Percentiles rank a stretch among this genome's conserved stretches.
Evolutionary conservation across 2,888 invertebrate genomes (phyloP).

Genomic region (Octodonta nipae): DNA sequence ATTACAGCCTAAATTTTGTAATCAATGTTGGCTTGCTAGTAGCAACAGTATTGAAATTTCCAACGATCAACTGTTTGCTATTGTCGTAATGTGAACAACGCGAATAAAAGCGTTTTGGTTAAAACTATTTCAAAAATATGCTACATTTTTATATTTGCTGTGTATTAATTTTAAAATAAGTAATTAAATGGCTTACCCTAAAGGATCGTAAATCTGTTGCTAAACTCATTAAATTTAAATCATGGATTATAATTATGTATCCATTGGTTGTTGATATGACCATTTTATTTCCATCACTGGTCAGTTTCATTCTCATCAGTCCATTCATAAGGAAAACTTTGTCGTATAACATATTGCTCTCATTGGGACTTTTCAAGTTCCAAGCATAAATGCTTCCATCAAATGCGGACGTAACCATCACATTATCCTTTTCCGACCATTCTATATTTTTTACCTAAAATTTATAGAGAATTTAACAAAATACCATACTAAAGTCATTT

Average conservation of each 20-base stretch:
- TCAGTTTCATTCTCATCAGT: constrained; percentile 74
- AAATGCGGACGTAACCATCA: constrained; percentile 81
- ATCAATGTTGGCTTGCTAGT: no score
- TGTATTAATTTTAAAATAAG: no score
- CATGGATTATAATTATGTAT: constrained; percentile 77
- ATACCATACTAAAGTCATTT: no score
- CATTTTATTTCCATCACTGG: constrained; percentile 76
- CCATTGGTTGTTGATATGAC: constrained; percentile 84
- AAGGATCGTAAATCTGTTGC: constrained; percentile 71
- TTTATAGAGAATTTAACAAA: no score
- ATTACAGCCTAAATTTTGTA: no score
- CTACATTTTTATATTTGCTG: no score
- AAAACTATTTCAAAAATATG: no score
- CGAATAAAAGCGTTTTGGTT: no score
- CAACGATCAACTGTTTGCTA: no score
- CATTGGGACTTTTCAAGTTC: constrained; percentile 80
- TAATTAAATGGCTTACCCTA: constrained; percentile 54
- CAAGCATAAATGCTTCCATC: constrained; percentile 89
- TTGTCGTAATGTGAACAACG: no score
- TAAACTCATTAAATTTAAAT: constrained; percentile 68
- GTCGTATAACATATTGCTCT: constrained; percentile 61
- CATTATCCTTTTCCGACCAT: constrained; percentile 69
- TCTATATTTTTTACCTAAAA: constrained; percentile 79
- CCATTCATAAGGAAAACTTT: constrained; percentile 75
- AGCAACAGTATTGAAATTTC: no score